Conservation (phyloP, 2,888 invertebrate species). For the Molorchus minor region DNA sequence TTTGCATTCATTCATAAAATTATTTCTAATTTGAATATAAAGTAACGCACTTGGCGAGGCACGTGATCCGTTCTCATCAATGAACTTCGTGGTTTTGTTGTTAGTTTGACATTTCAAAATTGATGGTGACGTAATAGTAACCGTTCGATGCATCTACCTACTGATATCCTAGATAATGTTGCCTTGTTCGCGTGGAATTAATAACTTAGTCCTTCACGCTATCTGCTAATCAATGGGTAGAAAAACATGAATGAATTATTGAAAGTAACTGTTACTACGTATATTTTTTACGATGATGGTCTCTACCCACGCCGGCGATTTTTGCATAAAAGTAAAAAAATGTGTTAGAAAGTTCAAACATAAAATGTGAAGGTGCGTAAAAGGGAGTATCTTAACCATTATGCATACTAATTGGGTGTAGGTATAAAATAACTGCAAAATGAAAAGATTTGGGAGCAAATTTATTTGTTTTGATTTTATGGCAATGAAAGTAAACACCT, state of each 20-base stretch:
- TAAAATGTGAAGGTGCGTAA: conserved; percentile 1
- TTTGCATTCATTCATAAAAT: conserved; percentile 57
- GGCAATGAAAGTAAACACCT: no score
- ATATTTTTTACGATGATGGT: conserved; percentile 10
- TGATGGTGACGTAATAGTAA: conserved; percentile 20
- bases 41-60: conserved; percentile 46
- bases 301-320: conserved; percentile 9
- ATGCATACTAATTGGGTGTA: no score
- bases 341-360: conserved; percentile 16
- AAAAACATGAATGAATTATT: conserved; percentile 22
- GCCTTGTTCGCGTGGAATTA: conserved; percentile 17
- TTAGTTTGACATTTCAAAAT: conserved; percentile 23
- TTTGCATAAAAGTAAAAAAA: conserved; percentile 15
- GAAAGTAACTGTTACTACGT: conserved; percentile 21
- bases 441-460: no score
- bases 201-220: conserved; percentile 21
- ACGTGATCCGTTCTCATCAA: conserved; percentile 57
- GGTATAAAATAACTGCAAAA: no score
- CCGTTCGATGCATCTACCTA: conserved; percentile 22
- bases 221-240: conserved; percentile 24
- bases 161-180: conserved; percentile 19
- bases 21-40: conserved; percentile 53
- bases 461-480: no score
- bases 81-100: conserved; percentile 44
- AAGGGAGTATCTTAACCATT: no score